Evolutionary conservation across 2,113 vertebrate species (phyloP), one percentile per base, ranked within the genome.

Genomic region (Hippolais icterina): DNA sequence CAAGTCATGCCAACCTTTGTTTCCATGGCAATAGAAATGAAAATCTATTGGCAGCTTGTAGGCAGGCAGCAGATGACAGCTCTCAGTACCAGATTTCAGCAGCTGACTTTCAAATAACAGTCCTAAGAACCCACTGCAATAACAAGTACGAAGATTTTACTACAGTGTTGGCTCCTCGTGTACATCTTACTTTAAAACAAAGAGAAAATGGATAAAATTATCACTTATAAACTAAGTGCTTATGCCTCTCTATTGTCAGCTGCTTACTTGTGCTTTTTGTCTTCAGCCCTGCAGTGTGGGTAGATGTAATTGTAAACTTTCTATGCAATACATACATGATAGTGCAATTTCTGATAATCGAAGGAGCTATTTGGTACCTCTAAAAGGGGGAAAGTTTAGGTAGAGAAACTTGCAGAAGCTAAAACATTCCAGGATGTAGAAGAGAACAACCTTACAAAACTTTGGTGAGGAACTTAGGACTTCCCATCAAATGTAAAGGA

Each of bases 61-160:
- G 90, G 87, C 96, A 95, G 88, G 90, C 87, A 95, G 87, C 95
- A 95, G 95, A 85, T 96, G 95, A 96, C 93, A 93, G 90, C 71
- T 90, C 76, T 97, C 88, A 90, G 75, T 56, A 92, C 56, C 92
- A 93, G 79, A 86, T 95, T 95, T 93, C 64, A 88, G 90, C 71
- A 86, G 71, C 0, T 96, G 94, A 86, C 84, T 94, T 93, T 88
- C 78, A 95, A 94, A 95, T 79, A 87, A 79, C 64, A 52, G 59
- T 86, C 89, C 87, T 64, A 44, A 86, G 71, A 94, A 53, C 59
- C 14, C 11, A 69, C 81, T 88, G 79, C 75, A 94, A 66, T 56
- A 77, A 86, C 68, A 83, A 88, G 82, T 44, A 83, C 1, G 1
- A 66, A 46, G 79, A 77, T 70, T 95, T 74, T 52, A 88, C 71